Base-by-base conservation (phyloP, 64 coral and sea anemone species). In the Montipora efflorescens region DNA sequence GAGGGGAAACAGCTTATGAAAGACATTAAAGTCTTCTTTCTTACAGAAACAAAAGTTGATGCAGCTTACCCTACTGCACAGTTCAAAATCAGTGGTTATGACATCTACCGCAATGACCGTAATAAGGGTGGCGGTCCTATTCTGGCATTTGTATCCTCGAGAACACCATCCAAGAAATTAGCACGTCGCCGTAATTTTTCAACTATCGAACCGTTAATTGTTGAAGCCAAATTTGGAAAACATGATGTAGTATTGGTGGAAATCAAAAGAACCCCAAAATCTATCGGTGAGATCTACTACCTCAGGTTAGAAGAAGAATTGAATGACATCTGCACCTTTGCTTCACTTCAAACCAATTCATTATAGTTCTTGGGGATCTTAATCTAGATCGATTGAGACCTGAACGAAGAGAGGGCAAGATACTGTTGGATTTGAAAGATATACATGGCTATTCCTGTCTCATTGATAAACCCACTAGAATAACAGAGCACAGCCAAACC, bases 91-190 rank as follows among this genome's bases (percentile, higher is more conserved):
- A 74, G 75, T 57, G 72, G 87, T 11, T 89, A 76, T 55, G n/a
- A 89, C 4, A 57, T 76, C 50, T 89, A 89, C 71, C 21, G 48
- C 18, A 78, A 77, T 22, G 74, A 89, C 66, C 70, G 87, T 76
- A 89, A 18, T 0, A 89, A 89, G 22, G 87, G 87, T 59, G 87
- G 87, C 4, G 87, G 87, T 67, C 52, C 73, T 77, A 48, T 89
- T 55, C 77, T 58, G 71, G 87, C 87, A 48, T 89, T 75, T 57
- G 46, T 89, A 14, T 89, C 87, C 49, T 48, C 69, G 50, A 75
- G 75, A 48, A 76, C 75, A 59, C 52, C 15, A 89, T 89, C 87
- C 50, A 75, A 78, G 23, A 89, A 89, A 77, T 47, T 89, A 25
- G 53, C 45, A 64, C 46, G 1, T 84, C 81, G 0, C 67, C 12